Evolutionary conservation across 2,888 invertebrate genomes (phyloP), one percentile per base, ranked within the genome.

Genomic region (Drosophila phalerata): DNA sequence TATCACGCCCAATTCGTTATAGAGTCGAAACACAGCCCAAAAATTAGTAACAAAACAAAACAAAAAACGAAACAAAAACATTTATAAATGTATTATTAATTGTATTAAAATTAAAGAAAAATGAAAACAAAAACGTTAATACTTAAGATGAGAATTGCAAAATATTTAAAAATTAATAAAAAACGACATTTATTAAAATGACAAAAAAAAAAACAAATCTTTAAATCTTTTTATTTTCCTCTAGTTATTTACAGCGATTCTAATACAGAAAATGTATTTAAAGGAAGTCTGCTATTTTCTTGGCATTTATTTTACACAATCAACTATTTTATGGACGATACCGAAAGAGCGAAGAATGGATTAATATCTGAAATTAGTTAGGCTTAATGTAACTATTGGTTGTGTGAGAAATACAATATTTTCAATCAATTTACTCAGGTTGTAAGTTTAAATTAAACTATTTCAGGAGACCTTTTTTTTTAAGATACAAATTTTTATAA

Each of bases 51-150:
- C 52, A 62, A 28, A 51, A 28, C 28, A 28, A 61, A 32, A 58
- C 52, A 69, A 45, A 76, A 56, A 69, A 51, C 62, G 57, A 76
- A 76, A 66, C 17, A 64, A 60, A 69, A 28, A 58, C 64, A 74
- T 84, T 67, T 69, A 68, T 83, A 77, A 81, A 77, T 81, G 77
- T 84, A 84, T 86, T 86, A 85, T 85, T 84, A 84, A 85, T 84
- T 83, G 74, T 85, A 84, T 81, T 84, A 71, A 79, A 81, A 63
- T 60, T 65, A 65, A 57, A 53, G 51, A 61, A 42, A 69, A 76
- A 71, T 32, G 58, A 48, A 30, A 10, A 51, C 37, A 81, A 70
- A 79, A 67, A 61, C 64, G 67, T 57, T 73, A 63, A 85, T 51
- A 62, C 57, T 55, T 72, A 67, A 66, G 77, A 47, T 64, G 57